Percentiles rank a stretch among this genome's conserved stretches.
phyloP scores from a whole-genome alignment of 1,140 invertebrate genomes.

The Tetramorium simillimum region DNA sequence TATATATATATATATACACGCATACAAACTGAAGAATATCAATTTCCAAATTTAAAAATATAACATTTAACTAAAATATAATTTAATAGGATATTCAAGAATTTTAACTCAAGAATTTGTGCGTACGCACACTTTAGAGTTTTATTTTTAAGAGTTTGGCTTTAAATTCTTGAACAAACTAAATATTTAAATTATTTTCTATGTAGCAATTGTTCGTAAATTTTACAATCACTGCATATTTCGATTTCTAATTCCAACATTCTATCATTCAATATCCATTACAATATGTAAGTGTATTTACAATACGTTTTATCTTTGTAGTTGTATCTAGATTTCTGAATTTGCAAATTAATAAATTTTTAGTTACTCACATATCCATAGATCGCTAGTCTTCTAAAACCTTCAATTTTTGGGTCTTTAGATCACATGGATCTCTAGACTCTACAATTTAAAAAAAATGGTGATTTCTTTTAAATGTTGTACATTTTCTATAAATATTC shows the following conservation, averaged over 20 bases:
- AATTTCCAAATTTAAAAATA: not conserved
- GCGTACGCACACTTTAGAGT: not conserved
- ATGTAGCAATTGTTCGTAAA: not conserved
- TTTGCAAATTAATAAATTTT: not conserved
- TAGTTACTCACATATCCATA: not conserved
- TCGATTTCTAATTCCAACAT: not conserved
- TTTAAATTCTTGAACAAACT: not conserved
- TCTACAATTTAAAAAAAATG: not conserved
- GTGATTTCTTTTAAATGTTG: not conserved
- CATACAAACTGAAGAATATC: not conserved
- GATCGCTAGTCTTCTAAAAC: not conserved
- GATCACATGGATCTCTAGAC: not conserved
- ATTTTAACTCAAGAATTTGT: not conserved
- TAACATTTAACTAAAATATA: not conserved
- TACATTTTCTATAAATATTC: not conserved
- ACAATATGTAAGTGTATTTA: not conserved
- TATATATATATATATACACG: too few relatives aligned
- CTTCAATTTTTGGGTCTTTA: not conserved
- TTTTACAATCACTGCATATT: not conserved
- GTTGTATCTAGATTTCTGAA: constrained; percentile 13
- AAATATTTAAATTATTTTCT: not conserved
- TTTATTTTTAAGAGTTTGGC: not conserved
- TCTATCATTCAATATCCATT: constrained; percentile 5
- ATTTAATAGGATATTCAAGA: not conserved
- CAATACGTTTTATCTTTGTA: not conserved